Base-by-base conservation (phyloP, 2,888 invertebrate genomes). In the Drosophila fungiperda region DNA sequence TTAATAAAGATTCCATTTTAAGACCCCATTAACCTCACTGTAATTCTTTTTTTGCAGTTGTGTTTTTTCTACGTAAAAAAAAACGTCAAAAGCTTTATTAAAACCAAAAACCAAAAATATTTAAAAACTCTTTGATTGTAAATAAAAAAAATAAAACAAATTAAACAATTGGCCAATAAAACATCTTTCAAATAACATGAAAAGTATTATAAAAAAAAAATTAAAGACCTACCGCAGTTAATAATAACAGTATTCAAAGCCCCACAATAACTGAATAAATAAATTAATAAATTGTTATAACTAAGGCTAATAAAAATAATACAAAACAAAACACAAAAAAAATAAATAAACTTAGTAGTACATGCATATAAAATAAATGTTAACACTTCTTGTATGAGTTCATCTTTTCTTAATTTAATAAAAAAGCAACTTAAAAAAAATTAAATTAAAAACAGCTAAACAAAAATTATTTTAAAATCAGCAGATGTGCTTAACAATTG, bases 201-300 rank as follows among this genome's bases (percentile, higher is more conserved):
- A 80, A 88, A 83, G 68, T 77, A 80, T 77, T 73, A 65, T 40
- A 71, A 67, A 68, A 59, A 32, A 61, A 55, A 75, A 72, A 70
- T 26, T 29, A 63, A 66, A 73, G 74, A 83, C 88, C 86, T 86
- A 86, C 79, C 88, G 86, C 77, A 82, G 68, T 79, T 86, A 68
- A 80, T 74, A 71, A 69, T 76, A 62, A 66, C 66, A 76, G 71
- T 76, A 80, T 76, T 79, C 29, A 57, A 73, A 67, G 32, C 33
- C 76, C 76, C 62, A 68, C 73, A 49, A 78, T 67, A 77, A 57
- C 40, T 33, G 50, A 67, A 54, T 53, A 68, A 73, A 61, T 35
- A 66, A 68, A 74, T 68, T 42, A 17, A 42, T 71, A 69, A 68
- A 64, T 71, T 65, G 77, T 75, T 68, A 48, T 70, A 75, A 76